Base-by-base conservation (phyloP, 92 coral and sea anemone genomes). In the Desmophyllum pertusum region DNA sequence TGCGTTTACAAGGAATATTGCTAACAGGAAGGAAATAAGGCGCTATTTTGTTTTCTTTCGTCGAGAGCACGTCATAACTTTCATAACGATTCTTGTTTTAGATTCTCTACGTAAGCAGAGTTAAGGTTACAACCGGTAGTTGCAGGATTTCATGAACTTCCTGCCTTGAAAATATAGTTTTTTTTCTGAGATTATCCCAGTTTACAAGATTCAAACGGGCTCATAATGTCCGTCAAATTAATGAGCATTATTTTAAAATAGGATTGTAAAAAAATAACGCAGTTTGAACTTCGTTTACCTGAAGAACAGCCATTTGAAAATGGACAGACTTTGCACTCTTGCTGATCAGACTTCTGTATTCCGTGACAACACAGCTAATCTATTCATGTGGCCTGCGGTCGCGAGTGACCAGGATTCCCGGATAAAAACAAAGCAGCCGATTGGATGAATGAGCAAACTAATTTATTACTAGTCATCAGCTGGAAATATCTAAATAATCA, bases 401-500 rank as follows among this genome's bases (percentile, higher is more conserved):
- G 81, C 68, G 51, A 57, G 72, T 85, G 33, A 40, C 37, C 65
- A 87, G 86, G 77, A 85, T 74, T 89, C 93, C 93, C 93, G 93
- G 93, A 89, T 89, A 77, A 81, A 76, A 81, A 57, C 77, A 69
- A 80, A 69, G 63, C 27, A 36, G 76, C 63, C 83, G 73, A 89
- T 89, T 89, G 93, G 93, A 35, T 57, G 76, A 77, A 66, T 23
- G 79, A 33, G 79, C 81, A 71, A 85, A 80, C 80, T 86, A 70
- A 84, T 89, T 89, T 89, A 85, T 85, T 89, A 89, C n/a, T n/a
- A 86, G 85, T 86, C 89, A 89, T 71, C 93, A 85, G 90, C 90
- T 84, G 84, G 87, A 89, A 81, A 89, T 86, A 89, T 76, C 89
- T 81, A 80, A 86, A 89, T 89, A 81, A 81, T 81, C 90, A 76